Conservation (phyloP, 2,888 invertebrate genomes). For the Scelioninae gen. 2 region DNA sequence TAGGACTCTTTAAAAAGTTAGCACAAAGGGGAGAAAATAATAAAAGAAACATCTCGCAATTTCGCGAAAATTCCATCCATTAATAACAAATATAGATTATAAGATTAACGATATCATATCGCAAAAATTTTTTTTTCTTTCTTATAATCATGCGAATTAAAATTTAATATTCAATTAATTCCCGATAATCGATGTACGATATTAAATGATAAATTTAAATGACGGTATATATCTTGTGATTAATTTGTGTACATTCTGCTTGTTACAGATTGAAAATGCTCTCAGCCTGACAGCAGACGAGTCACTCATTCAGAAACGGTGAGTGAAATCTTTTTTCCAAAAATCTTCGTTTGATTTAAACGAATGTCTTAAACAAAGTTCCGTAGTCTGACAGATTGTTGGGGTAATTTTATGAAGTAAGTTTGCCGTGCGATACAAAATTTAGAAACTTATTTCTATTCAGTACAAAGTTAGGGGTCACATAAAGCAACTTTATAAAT, state of each 20-base stretch:
- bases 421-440: conserved; percentile 33
- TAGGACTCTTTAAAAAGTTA: conserved; percentile 3
- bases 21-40: background rate
- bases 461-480: conserved; percentile 18
- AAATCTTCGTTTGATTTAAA: conserved; percentile 39
- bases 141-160: too few relatives aligned
- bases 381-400: conserved; percentile 29
- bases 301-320: conserved; percentile 8
- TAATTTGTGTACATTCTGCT: conserved; percentile 7
- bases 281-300: conserved; percentile 3
- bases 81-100: too few relatives aligned
- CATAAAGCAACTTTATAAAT: conserved; percentile 40
- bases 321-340: conserved; percentile 29
- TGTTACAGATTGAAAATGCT: conserved; percentile 22
- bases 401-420: conserved; percentile 40
- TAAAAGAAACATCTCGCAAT: background rate
- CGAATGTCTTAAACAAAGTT: conserved; percentile 40
- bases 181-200: too few relatives aligned
- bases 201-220: too few relatives aligned
- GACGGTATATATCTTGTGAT: too few relatives aligned
- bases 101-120: too few relatives aligned
- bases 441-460: conserved; percentile 47
- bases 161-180: too few relatives aligned
- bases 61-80: too few relatives aligned
- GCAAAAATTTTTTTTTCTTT: too few relatives aligned